Evolutionary conservation across 2,113 vertebrate species (phyloP).

Genomic region (Bettongia penicillata): DNA sequence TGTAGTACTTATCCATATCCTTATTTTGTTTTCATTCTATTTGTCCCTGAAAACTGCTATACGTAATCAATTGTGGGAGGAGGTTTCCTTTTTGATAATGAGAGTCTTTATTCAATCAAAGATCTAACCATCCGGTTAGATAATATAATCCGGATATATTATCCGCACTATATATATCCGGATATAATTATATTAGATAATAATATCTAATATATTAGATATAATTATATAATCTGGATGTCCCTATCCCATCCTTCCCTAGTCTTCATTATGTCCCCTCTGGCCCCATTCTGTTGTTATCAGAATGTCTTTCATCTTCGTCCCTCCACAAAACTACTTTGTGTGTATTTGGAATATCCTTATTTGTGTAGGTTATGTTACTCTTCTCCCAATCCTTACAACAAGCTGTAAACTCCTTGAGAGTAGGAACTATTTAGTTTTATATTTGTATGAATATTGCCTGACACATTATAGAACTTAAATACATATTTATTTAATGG

Average conservation of each 20-base stretch:
- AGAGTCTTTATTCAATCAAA: background rate
- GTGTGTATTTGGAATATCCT: background rate
- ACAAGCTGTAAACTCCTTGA: background rate
- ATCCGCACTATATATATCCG: too few species aligned
- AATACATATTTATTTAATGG: background rate
- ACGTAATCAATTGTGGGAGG: background rate
- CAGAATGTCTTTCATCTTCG: background rate
- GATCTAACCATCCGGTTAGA: background rate
- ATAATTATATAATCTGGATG: background rate
- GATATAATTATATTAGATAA: too few species aligned
- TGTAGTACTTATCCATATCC: background rate
- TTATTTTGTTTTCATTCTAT: background rate
- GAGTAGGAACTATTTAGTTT: background rate
- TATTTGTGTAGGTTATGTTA: background rate
- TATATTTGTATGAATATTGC: background rate
- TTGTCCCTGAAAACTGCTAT: background rate
- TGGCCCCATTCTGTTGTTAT: background rate
- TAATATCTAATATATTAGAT: too few species aligned
- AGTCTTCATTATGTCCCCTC: background rate
- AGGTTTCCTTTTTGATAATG: background rate
- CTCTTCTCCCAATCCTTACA: background rate
- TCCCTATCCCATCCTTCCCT: background rate
- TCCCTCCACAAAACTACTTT: background rate
- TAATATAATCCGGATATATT: too few species aligned
- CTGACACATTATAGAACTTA: background rate